Evolutionary conservation across 2,113 vertebrate species (phyloP), one percentile per base, ranked within the genome.

Genomic region (Oceanites oceanicus): DNA sequence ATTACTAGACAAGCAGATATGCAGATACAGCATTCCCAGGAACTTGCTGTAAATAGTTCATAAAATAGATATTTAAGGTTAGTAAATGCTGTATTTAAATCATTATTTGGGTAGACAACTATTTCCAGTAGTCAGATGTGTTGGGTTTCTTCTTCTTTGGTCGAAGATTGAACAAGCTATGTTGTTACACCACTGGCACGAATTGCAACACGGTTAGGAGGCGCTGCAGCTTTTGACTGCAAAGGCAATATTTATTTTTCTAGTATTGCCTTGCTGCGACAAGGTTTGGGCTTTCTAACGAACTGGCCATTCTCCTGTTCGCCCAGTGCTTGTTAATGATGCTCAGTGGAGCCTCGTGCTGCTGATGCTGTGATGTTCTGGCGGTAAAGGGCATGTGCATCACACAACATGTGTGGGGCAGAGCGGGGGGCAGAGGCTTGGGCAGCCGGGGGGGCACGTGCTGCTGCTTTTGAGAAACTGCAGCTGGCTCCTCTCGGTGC

Each of bases 331-430:
- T 27, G 5, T 20, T 18, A 25, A 9, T 2, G 8, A 14, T 13
- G 25, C 19, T 1, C 40, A 25, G 49, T 4, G 26, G 44, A 23
- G 67, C 30, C 44, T 45, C 2, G 9, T 10, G 70, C 70, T 47
- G 74, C 70, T 38, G 38, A 7, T 2, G 5, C 66, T n/a, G 19
- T 15, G 58, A 6, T 34, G 26, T 25, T 25, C 59, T 36, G 58
- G 45, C 26, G 20, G n/a, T 6, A 8, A 62, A 32, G 67, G 79
- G 38, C 22, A 11, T 1, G 3, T 17, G 42, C 18, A 8, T 16
- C 7, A 2, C 1, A 4, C 3, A 2, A 36, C 21, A 2, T 9
- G 19, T 18, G 3, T 12, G 52, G 63, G 47, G 49, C 47, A 36
- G 38, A 11, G 27, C 5, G 2, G 18, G 14, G 42, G 58, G 36